These are phyloP conservation scores for Tauraco hartlaubi DNA, from an alignment of 2,797 vertebrate genomes.

Conservation along the genomic window DNA sequence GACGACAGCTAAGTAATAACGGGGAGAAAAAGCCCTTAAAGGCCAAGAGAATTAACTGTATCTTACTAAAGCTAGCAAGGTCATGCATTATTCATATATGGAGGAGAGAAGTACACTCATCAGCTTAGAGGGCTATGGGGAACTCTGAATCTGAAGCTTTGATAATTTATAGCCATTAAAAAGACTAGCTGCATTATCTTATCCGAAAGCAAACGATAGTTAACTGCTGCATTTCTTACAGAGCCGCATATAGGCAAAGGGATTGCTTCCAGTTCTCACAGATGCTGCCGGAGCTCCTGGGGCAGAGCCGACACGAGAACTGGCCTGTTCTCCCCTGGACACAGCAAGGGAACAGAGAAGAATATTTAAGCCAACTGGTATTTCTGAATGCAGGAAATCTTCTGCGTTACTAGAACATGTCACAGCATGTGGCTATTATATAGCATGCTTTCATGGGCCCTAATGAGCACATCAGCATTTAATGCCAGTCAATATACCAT, in stretches of 20 bases:
- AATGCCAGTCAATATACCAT: neutral
- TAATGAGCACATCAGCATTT: neutral
- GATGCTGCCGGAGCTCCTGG: neutral
- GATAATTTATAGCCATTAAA: neutral
- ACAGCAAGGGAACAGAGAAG: neutral
- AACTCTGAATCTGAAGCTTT: neutral
- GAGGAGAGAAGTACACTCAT: neutral
- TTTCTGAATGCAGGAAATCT: neutral
- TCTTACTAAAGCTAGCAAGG: neutral
- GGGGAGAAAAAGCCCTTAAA: neutral
- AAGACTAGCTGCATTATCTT: neutral
- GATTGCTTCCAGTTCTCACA: neutral
- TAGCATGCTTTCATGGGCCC: neutral
- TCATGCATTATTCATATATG: neutral
- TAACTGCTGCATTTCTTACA: neutral
- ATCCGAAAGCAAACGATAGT: neutral
- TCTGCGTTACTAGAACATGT: neutral
- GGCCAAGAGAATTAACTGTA: constrained; percentile 18
- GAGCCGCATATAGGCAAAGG: neutral
- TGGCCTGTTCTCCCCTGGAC: neutral
- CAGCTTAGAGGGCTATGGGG: neutral
- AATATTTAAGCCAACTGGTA: neutral
- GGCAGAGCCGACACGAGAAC: neutral
- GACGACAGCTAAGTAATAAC: neutral
- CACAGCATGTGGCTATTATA: neutral